Conservation (phyloP, 2,113 vertebrate species). For the Potamarius usumacintae region DNA sequence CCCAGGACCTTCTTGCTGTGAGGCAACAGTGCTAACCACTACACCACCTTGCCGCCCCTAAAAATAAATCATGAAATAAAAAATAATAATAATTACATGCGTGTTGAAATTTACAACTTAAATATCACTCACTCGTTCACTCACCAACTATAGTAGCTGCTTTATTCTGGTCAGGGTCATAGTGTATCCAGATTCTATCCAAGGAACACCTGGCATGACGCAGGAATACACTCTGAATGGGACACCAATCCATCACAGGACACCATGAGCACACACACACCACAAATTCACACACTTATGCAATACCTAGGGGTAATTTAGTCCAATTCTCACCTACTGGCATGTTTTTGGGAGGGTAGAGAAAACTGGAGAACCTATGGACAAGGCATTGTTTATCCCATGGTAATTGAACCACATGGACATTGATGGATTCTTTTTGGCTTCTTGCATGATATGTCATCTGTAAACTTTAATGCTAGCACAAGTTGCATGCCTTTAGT, state of each 20-base stretch:
- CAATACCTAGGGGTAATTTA: no score
- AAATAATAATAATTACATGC: not conserved
- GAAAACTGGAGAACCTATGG: not conserved
- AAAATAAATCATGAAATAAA: not conserved
- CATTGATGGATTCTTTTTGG: not conserved
- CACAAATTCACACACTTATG: not conserved
- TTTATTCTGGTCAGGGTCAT: not conserved
- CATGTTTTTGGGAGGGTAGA: not conserved
- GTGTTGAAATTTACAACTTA: not conserved
- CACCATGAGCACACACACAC: not conserved
- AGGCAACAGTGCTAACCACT: no score
- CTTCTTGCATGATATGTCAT: slow-evolving; percentile 6
- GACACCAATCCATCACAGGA: not conserved
- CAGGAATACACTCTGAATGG: not conserved
- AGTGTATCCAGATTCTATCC: not conserved
- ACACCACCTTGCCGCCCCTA: no score
- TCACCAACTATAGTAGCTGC: not conserved
- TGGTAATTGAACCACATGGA: not conserved
- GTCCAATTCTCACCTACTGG: not conserved
- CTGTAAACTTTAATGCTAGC: not conserved
- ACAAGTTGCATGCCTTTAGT: not conserved
- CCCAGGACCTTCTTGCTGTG: no score
- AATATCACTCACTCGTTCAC: not conserved
- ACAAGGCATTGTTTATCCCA: not conserved
- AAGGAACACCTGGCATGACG: not conserved